Percentiles rank a stretch among this genome's conserved stretches.
These are phyloP conservation scores for Danio tinwini DNA, from an alignment of 2,797 vertebrate species.

Conservation along the genomic window DNA sequence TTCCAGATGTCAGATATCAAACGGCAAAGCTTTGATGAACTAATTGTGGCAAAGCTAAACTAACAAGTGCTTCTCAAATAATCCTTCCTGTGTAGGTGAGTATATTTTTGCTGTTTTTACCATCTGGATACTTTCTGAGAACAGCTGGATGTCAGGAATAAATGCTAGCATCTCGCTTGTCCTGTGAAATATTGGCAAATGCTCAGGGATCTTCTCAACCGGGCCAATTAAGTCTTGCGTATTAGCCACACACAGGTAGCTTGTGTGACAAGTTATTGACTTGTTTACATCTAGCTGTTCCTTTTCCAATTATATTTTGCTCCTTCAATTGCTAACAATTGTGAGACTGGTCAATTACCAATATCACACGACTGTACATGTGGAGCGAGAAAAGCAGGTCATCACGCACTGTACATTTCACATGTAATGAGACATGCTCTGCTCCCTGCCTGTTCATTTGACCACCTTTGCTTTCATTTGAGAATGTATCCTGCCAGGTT, in stretches of 20 bases:
- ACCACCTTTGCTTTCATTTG: slow-evolving; percentile 5
- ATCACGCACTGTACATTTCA: slow-evolving; percentile 50
- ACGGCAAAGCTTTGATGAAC: neutral
- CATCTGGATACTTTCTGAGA: slow-evolving; percentile 41
- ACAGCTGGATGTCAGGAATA: slow-evolving; percentile 47
- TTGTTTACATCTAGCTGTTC: slow-evolving; percentile 61
- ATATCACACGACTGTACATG: slow-evolving; percentile 48
- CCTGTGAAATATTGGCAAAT: slow-evolving; percentile 54
- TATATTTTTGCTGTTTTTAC: slow-evolving; percentile 39
- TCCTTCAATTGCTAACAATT: slow-evolving; percentile 54
- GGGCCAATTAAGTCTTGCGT: slow-evolving; percentile 53
- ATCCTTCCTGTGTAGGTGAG: slow-evolving; percentile 6
- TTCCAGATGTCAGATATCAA: slow-evolving; percentile 1
- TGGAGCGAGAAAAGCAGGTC: slow-evolving; percentile 9
- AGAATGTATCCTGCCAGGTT: slow-evolving; percentile 23
- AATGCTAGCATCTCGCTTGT: slow-evolving; percentile 34
- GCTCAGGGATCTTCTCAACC: slow-evolving; percentile 37
- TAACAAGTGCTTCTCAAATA: neutral
- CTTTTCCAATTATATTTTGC: slow-evolving; percentile 58
- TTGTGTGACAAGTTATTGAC: slow-evolving; percentile 64
- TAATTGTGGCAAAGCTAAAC: slow-evolving; percentile 32
- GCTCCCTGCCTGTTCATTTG: slow-evolving; percentile 39
- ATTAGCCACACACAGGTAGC: slow-evolving; percentile 52
- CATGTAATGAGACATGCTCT: slow-evolving; percentile 58
- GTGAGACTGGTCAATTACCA: slow-evolving; percentile 60